These are phyloP conservation scores for Hydrotaea cyrtoneurina DNA, from an alignment of 2,888 invertebrate genomes.

Conservation along the genomic window DNA sequence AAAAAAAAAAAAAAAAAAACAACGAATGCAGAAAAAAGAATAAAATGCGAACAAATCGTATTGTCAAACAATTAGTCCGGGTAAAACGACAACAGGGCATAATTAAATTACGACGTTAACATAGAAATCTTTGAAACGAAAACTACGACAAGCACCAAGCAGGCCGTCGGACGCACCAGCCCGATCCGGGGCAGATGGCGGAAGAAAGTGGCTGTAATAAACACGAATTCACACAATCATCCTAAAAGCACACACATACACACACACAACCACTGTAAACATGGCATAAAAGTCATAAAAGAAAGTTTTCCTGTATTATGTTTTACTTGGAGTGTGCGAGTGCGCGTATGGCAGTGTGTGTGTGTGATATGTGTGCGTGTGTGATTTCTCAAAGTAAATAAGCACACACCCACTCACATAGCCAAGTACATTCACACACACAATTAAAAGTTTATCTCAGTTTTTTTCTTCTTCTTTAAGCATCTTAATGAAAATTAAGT, in stretches of 20 bases:
- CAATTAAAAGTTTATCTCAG: constrained; percentile 47
- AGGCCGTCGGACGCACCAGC: background rate
- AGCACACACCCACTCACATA: background rate
- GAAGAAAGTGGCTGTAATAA: background rate
- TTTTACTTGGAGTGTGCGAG: background rate
- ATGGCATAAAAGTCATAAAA: constrained; percentile 29
- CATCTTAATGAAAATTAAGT: constrained; percentile 61
- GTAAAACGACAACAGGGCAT: constrained; percentile 14
- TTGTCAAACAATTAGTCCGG: constrained; percentile 55
- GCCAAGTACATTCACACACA: background rate
- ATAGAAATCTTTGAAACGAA: constrained; percentile 17
- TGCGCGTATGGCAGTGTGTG: too few relatives aligned
- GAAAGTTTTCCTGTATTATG: background rate
- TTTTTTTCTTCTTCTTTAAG: constrained; percentile 37
- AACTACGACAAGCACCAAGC: background rate
- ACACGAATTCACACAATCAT: constrained; percentile 12
- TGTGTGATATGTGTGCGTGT: too few relatives aligned
- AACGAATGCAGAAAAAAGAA: background rate
- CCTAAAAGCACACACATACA: background rate
- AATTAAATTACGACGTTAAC: constrained; percentile 35
- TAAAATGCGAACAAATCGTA: constrained; percentile 32
- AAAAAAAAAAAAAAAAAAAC: background rate
- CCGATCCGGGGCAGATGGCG: background rate
- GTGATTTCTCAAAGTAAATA: background rate
- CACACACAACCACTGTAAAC: background rate